Conservation (phyloP, 1,140 invertebrate genomes). For the Panulirus ornatus region DNA sequence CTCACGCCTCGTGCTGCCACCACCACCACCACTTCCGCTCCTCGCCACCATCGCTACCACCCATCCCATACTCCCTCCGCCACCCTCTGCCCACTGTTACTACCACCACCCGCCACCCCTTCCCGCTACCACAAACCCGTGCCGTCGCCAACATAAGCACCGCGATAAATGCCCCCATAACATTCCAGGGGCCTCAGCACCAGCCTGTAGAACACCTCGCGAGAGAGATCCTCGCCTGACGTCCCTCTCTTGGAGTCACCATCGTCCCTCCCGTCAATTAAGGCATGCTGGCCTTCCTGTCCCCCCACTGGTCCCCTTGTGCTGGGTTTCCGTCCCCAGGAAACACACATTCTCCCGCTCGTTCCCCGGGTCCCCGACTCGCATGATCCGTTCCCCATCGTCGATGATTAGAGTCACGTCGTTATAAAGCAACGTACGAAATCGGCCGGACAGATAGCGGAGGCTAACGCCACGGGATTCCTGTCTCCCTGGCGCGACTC, state of each 20-base stretch:
- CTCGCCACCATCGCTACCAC: neutral
- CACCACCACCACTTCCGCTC: neutral
- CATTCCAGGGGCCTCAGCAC: neutral
- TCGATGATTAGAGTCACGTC: constrained; percentile 56
- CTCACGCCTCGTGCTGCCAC: neutral
- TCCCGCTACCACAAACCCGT: neutral
- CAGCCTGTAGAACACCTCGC: too few species aligned
- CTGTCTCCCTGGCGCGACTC: neutral
- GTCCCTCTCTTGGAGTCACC: too few species aligned
- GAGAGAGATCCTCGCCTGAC: neutral
- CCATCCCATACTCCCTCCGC: neutral
- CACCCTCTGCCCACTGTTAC: neutral
- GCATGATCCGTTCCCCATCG: neutral
- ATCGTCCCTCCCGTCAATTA: constrained; percentile 10
- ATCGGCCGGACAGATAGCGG: constrained; percentile 19
- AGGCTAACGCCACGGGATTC: neutral
- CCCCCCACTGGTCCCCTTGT: neutral
- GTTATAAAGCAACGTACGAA: constrained; percentile 32
- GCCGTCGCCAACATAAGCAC: too few species aligned
- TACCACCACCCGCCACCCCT: neutral
- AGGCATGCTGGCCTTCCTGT: neutral
- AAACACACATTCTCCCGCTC: neutral
- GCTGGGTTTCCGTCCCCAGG: too few species aligned
- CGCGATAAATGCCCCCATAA: too few species aligned
- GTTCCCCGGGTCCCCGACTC: neutral